A percentile compares a stretch with the other conserved stretches of the same genome.
Evolutionary conservation across 2,113 vertebrate genomes (phyloP).

Genomic region (Calcarius ornatus): DNA sequence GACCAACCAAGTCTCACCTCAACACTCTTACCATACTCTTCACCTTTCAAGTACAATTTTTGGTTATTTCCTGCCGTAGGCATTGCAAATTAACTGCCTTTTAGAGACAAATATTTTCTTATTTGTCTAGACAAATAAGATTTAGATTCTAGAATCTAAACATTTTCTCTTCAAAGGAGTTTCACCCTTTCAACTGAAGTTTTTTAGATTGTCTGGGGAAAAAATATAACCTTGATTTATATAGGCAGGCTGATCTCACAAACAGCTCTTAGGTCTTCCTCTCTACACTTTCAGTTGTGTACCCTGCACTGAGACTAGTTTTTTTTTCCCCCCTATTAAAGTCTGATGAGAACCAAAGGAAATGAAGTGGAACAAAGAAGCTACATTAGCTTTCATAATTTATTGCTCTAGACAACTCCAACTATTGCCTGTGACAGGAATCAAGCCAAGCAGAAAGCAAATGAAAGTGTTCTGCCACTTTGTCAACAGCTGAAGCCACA

Average conservation of each 20-base stretch:
- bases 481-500: background rate
- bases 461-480: background rate
- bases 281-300: background rate
- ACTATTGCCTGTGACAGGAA: background rate
- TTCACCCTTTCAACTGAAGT: background rate
- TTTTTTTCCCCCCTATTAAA: background rate
- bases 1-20: background rate
- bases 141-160: background rate
- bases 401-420: background rate
- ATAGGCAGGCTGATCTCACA: background rate
- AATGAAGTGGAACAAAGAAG: conserved; percentile 23
- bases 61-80: background rate
- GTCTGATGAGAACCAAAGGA: background rate
- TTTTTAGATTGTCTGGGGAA: background rate
- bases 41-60: background rate
- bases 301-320: background rate
- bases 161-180: background rate
- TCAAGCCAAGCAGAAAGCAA: conserved; percentile 34
- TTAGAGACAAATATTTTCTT: background rate
- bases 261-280: background rate
- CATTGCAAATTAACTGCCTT: background rate
- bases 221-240: background rate
- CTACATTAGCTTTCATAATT: conserved; percentile 24
- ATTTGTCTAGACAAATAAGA: background rate
- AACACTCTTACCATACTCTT: background rate